These are phyloP conservation scores for Temnothorax ravouxi DNA, from an alignment of 2,888 invertebrate species.

Conservation along the genomic window DNA sequence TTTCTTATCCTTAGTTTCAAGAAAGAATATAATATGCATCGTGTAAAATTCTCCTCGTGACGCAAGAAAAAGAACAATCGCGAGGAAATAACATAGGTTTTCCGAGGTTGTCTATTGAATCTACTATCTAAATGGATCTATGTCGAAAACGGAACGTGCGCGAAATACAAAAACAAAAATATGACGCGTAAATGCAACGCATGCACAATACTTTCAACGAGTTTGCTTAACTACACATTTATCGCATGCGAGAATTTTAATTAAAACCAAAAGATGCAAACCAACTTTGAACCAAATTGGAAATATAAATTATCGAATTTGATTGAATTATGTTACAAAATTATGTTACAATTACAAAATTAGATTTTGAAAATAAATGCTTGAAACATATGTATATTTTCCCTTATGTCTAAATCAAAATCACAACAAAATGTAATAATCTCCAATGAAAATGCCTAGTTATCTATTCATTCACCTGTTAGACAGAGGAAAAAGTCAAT, in stretches of 20 bases:
- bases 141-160: neutral
- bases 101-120: neutral
- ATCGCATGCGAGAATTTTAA: conserved; percentile 15
- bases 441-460: neutral
- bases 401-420: neutral
- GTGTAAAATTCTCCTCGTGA: neutral
- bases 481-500: neutral
- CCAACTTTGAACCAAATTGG: neutral
- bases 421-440: neutral
- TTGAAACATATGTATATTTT: neutral
- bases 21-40: neutral
- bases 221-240: conserved; percentile 15
- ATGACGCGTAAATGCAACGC: conserved; percentile 17
- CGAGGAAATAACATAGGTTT: neutral
- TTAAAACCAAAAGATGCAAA: conserved; percentile 4
- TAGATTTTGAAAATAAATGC: neutral
- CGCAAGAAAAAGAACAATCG: neutral
- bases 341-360: no score
- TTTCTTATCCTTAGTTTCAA: neutral
- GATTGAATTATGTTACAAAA: neutral
- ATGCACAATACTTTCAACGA: conserved; percentile 15
- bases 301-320: neutral
- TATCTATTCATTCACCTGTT: neutral
- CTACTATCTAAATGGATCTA: conserved; percentile 22
- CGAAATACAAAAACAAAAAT: conserved; percentile 6